Evolutionary conservation across 1,140 invertebrate genomes (phyloP).

Genomic region (Drosophila oshimai): DNA sequence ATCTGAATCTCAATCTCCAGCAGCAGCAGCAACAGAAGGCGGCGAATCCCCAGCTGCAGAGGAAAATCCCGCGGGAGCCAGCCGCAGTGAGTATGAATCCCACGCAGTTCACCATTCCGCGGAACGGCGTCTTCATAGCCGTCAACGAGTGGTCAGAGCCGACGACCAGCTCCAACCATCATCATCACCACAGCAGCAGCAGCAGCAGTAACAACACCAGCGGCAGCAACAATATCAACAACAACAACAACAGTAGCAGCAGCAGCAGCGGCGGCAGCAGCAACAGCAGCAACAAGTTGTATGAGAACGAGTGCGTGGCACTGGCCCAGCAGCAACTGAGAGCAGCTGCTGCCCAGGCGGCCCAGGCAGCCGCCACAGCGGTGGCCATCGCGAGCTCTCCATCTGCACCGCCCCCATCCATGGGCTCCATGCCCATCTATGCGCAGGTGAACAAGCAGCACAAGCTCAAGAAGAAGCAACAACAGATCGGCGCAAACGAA

Average conservation of each 20-base stretch:
- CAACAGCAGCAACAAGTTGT: slow-evolving; percentile 42
- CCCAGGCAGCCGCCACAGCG: slow-evolving; percentile 23
- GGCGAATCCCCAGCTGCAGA: background rate
- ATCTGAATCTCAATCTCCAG: slow-evolving; percentile 3
- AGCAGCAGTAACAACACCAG: slow-evolving; percentile 7
- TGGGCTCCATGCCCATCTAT: slow-evolving; percentile 72
- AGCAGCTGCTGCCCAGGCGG: slow-evolving; percentile 30
- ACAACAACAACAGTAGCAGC: slow-evolving; percentile 7
- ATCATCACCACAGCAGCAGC: slow-evolving; percentile 26
- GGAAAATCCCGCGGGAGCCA: slow-evolving; percentile 6
- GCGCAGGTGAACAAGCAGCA: slow-evolving; percentile 81
- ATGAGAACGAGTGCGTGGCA: slow-evolving; percentile 73
- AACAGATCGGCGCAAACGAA: slow-evolving; percentile 2
- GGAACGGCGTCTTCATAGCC: slow-evolving; percentile 77
- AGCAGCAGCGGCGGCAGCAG: slow-evolving; percentile 1
- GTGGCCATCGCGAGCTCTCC: slow-evolving; percentile 22
- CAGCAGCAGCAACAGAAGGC: slow-evolving; percentile 6
- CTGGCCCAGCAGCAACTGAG: slow-evolving; percentile 55
- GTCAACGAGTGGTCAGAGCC: slow-evolving; percentile 80
- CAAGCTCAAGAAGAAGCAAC: slow-evolving; percentile 69
- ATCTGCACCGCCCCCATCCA: background rate
- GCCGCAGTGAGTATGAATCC: slow-evolving; percentile 42
- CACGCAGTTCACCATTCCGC: slow-evolving; percentile 70
- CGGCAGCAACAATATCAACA: slow-evolving; percentile 20
- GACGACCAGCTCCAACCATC: slow-evolving; percentile 7